Evolutionary conservation across 1,140 invertebrate genomes (phyloP).

Genomic region (Musca vetustissima): DNA sequence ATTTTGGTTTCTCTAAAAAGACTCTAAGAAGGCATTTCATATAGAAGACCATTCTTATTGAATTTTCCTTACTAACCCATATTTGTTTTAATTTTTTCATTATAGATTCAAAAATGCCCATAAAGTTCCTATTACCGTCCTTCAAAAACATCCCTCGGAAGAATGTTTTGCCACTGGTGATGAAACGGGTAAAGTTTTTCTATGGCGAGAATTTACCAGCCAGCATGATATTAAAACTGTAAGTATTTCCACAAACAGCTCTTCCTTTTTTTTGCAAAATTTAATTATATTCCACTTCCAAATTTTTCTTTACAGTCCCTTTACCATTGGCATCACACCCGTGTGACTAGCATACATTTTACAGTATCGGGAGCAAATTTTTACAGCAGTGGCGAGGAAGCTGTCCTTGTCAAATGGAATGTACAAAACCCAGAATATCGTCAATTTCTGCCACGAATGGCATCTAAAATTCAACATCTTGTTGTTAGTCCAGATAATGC

Average conservation of each 20-base stretch:
- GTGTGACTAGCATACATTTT: conserved; percentile 70
- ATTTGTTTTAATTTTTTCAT: conserved; percentile 25
- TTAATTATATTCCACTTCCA: not conserved
- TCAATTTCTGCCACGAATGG: conserved; percentile 72
- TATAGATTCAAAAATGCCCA: conserved; percentile 55
- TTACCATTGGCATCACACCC: conserved; percentile 80
- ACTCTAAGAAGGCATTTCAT: too few relatives aligned
- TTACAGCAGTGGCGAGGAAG: conserved; percentile 77
- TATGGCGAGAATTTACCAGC: conserved; percentile 64
- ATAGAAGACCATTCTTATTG: too few relatives aligned
- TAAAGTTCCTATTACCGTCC: conserved; percentile 63
- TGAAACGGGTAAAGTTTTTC: conserved; percentile 64
- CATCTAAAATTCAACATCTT: conserved; percentile 70
- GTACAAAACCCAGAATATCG: conserved; percentile 57
- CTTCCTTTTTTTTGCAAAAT: not conserved
- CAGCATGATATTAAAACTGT: conserved; percentile 26
- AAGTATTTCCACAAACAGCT: not conserved
- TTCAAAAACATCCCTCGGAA: conserved; percentile 70
- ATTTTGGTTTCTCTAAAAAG: too few relatives aligned
- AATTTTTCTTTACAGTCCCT: conserved; percentile 53
- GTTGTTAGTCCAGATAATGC: conserved; percentile 66
- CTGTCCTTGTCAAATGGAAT: conserved; percentile 80
- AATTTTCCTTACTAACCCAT: too few relatives aligned
- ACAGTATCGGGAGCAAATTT: conserved; percentile 68
- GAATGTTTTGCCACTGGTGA: conserved; percentile 72